phyloP scores from a whole-genome alignment of 2,113 vertebrate species.

The Aepyceros melampus region DNA sequence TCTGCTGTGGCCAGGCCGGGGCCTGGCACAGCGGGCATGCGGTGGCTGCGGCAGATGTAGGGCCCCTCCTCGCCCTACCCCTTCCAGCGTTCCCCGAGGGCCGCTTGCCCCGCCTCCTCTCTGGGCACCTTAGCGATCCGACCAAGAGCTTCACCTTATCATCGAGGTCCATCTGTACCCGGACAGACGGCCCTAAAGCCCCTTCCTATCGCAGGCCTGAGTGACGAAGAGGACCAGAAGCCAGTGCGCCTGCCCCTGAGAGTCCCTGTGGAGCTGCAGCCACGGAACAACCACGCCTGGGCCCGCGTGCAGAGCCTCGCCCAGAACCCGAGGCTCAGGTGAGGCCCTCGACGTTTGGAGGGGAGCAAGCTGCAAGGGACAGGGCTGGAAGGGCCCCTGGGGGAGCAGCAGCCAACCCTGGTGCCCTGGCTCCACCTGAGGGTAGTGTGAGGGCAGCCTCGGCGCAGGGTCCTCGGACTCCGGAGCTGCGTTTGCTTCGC shows the following conservation, averaged over 20 bases:
- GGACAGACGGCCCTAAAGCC: not conserved
- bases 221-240: constrained; percentile 99
- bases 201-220: constrained; percentile 84
- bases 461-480: not conserved
- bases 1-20: fast-evolving
- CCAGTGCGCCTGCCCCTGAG: constrained; percentile 95
- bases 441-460: not conserved
- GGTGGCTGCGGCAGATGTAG: fast-evolving
- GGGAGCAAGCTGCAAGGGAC: not conserved
- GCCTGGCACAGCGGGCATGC: not conserved
- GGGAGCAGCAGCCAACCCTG: not conserved
- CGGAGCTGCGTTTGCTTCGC: fast-evolving
- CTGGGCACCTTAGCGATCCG: not conserved
- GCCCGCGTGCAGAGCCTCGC: constrained; percentile 95
- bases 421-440: not conserved
- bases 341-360: not conserved
- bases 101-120: not conserved
- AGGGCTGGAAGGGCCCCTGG: not conserved
- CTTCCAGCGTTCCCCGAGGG: not conserved
- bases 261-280: constrained; percentile 95
- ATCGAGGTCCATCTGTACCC: not conserved
- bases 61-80: not conserved
- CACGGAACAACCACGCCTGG: constrained; percentile 96
- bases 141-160: not conserved
- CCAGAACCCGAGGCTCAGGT: constrained; percentile 99